Evolutionary conservation across 2,888 invertebrate species (phyloP).

Genomic region (Magallana nippona): DNA sequence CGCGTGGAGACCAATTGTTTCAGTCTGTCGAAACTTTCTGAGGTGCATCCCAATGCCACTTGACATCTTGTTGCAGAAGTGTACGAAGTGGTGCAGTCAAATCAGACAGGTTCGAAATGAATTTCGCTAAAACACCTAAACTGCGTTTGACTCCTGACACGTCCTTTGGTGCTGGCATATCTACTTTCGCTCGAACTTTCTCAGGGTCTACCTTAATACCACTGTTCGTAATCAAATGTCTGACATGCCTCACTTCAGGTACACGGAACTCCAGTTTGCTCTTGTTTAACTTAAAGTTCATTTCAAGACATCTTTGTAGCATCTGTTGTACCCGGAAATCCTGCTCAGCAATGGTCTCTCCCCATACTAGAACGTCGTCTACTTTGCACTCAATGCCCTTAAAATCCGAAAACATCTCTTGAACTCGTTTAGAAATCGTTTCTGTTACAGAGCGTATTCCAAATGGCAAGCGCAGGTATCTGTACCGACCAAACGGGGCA

Average conservation of each 20-base stretch:
- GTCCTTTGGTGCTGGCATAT: slow-evolving; percentile 43
- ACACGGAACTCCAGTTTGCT: slow-evolving; percentile 40
- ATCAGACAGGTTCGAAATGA: slow-evolving; percentile 41
- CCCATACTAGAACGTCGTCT: too few relatives aligned
- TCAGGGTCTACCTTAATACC: slow-evolving; percentile 41
- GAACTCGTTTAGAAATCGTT: too few relatives aligned
- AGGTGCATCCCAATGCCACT: slow-evolving; percentile 22
- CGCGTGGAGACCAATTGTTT: slow-evolving; percentile 30
- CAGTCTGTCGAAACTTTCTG: slow-evolving; percentile 38
- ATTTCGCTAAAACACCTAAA: slow-evolving; percentile 28
- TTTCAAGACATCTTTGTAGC: slow-evolving; percentile 39
- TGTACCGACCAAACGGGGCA: not conserved
- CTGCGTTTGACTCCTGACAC: slow-evolving; percentile 40
- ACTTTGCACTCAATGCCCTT: slow-evolving; percentile 38
- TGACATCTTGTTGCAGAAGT: slow-evolving; percentile 15
- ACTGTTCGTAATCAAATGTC: slow-evolving; percentile 42
- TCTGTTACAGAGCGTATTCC: too few relatives aligned
- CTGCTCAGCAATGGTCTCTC: slow-evolving; percentile 38
- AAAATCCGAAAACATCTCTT: not conserved
- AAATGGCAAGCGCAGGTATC: too few relatives aligned
- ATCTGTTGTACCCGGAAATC: slow-evolving; percentile 34
- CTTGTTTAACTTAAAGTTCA: slow-evolving; percentile 46
- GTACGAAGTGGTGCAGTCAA: slow-evolving; percentile 36
- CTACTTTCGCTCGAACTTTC: slow-evolving; percentile 41
- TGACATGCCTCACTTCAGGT: slow-evolving; percentile 43